phyloP scores from a whole-genome alignment of 53 echinoderm and acorn worm species.

The Arbacia lixula region DNA sequence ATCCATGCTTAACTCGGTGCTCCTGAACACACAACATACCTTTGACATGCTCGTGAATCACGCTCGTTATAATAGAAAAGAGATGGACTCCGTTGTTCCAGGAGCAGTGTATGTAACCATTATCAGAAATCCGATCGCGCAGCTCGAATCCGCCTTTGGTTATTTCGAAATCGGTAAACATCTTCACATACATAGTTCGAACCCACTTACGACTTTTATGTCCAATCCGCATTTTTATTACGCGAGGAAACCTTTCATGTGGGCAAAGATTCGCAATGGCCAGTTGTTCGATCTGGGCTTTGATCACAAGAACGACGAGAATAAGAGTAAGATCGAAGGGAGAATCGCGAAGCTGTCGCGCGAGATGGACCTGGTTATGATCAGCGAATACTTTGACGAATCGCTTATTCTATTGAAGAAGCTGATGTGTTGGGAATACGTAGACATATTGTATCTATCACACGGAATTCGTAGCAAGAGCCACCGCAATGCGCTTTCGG shows the following conservation, averaged over 20 bases:
- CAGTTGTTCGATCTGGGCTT: constrained; percentile 73
- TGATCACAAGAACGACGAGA: constrained; percentile 30
- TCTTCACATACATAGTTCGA: background rate
- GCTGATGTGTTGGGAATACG: constrained; percentile 66
- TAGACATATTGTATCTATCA: constrained; percentile 66
- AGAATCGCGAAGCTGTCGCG: constrained; percentile 49
- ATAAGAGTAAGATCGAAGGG: constrained; percentile 22
- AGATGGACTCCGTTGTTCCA: constrained; percentile 30
- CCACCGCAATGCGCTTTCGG: constrained; percentile 15
- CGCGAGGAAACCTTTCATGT: background rate
- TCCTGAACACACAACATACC: background rate
- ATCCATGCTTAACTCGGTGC: constrained; percentile 1
- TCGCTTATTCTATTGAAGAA: constrained; percentile 63
- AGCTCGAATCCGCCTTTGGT: constrained; percentile 56
- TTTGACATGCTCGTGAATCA: constrained; percentile 60
- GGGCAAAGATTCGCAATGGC: constrained; percentile 53
- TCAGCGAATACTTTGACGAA: constrained; percentile 76
- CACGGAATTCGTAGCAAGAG: constrained; percentile 46
- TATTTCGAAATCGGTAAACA: constrained; percentile 53
- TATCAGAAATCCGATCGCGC: constrained; percentile 44
- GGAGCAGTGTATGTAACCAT: constrained; percentile 20
- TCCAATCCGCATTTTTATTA: constrained; percentile 35
- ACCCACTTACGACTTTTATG: constrained; percentile 62
- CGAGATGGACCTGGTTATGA: constrained; percentile 71
- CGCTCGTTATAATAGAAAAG: constrained; percentile 16